These are phyloP conservation scores for Ypsolopha sequella DNA, from an alignment of 2,888 invertebrate genomes.

Conservation along the genomic window DNA sequence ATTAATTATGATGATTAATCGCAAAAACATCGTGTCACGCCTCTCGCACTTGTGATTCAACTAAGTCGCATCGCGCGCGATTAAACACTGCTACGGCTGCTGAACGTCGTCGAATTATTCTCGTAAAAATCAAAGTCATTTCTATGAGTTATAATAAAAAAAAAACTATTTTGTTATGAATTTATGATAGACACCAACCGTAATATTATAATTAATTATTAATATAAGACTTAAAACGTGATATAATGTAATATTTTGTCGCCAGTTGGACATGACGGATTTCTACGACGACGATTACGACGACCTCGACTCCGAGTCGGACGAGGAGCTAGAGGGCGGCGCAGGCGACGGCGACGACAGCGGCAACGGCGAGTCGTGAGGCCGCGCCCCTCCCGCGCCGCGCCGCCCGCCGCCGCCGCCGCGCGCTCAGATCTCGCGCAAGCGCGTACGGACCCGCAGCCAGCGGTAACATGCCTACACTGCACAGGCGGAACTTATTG, in stretches of 20 bases:
- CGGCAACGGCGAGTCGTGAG: conserved; percentile 94
- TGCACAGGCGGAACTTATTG: not conserved
- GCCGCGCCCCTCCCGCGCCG: conserved; percentile 23
- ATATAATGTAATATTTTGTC: conserved; percentile 5
- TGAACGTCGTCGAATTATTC: no score
- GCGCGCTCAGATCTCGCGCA: not conserved
- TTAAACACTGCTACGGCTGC: no score
- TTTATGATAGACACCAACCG: no score
- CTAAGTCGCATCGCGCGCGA: no score
- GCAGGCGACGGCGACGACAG: conserved; percentile 89
- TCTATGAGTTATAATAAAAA: no score
- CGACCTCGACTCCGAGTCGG: conserved; percentile 81
- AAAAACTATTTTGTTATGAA: no score
- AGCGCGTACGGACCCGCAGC: not conserved
- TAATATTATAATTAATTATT: no score
- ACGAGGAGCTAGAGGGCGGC: conserved; percentile 75
- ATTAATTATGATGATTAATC: no score
- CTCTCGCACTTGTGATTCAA: no score
- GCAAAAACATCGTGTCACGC: no score
- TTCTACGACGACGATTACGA: conserved; percentile 97
- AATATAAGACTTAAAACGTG: no score
- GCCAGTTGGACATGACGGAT: conserved; percentile 89
- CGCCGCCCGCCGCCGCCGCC: conserved; percentile 3
- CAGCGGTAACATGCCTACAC: not conserved
- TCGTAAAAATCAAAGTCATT: no score